Evolutionary conservation across 2,888 invertebrate species (phyloP), one percentile per base, ranked within the genome.

Genomic region (Portevinia maculata): DNA sequence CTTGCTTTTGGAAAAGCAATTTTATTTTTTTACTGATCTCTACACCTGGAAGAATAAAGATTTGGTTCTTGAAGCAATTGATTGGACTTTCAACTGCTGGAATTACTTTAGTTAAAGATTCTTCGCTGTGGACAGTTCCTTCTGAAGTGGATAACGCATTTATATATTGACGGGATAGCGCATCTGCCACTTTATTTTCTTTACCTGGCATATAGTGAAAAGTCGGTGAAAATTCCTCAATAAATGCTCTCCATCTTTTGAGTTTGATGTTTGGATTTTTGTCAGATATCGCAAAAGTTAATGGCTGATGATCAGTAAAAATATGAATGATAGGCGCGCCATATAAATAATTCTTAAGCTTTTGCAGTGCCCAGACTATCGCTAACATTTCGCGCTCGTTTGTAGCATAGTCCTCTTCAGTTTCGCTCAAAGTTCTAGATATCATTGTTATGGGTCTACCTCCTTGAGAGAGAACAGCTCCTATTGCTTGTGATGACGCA

Each of bases 341-440:
- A n/a, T n/a, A n/a, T n/a, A n/a, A n/a, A n/a, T n/a, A n/a, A n/a
- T n/a, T n/a, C n/a, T n/a, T n/a, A n/a, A n/a, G n/a, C n/a, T n/a
- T n/a, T n/a, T n/a, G n/a, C n/a, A n/a, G n/a, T n/a, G n/a, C n/a
- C n/a, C 87, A 89, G 0, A 89, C 86, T 5, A 89, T 88, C 1
- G 87, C 87, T 28, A 89, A 53, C 5, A 90, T 62, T 84, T 90
- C 88, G 30, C 88, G 88, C 65, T 90, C 88, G 11, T 88, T 87
- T 5, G 86, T 86, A 0, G 85, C 84, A 44, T 88, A 83, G 39
- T 70, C 73, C 53, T 76, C 17, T 41, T 79, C 76, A 5, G 67
- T 34, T 24, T 37, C 59, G 9, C 64, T 86, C 55, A 85, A 53
- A 0, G 85, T 87, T 83, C 88, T 65, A 7, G 87, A 88, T 2